Base-by-base conservation (phyloP, 2,113 vertebrate species). In the Synodontis membranacea region DNA sequence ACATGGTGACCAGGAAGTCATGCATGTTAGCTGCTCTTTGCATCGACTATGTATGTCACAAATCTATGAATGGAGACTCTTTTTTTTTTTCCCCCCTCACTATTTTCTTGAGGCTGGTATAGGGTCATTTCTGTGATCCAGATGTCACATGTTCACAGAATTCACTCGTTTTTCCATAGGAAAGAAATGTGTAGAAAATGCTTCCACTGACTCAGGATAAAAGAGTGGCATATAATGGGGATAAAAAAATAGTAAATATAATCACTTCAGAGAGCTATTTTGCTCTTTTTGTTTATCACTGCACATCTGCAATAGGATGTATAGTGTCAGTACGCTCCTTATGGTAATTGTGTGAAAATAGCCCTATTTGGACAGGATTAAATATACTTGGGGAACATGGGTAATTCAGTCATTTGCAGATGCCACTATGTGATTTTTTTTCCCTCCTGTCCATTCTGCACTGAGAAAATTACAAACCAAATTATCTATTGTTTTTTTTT, bases 41-140 rank as follows among this genome's bases (percentile, higher is more conserved):
- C 89, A 56, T 86, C 86, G 50, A 70, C 76, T 12, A 12, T 84
- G 48, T 52, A 74, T 84, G 68, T 56, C n/a, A 83, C 19, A 31
- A 64, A 79, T 37, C 52, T 37, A 66, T 92, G 89, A 92, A 91
- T 89, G 88, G 87, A 66, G 60, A 62, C 85, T 85, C 66, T 87
- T 93, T 87, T 92, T 84, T 76, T 23, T 82, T 42, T 31, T 12
- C 14, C 3, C 4, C 21, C 37, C 80, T 76, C 5, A 50, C n/a
- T n/a, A n/a, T n/a, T n/a, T n/a, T n/a, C n/a, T n/a, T n/a, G 74
- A 48, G 56, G 86, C 50, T 46, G 48, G 25, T n/a, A 8, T 8
- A 37, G 50, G 44, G 56, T 76, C n/a, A 76, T 87, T 81, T 86
- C 37, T 83, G n/a, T 80, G 44, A 78, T 60, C 48, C 28, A 56